Evolutionary conservation across 2,888 invertebrate genomes (phyloP).

Genomic region (Axea sp.): DNA sequence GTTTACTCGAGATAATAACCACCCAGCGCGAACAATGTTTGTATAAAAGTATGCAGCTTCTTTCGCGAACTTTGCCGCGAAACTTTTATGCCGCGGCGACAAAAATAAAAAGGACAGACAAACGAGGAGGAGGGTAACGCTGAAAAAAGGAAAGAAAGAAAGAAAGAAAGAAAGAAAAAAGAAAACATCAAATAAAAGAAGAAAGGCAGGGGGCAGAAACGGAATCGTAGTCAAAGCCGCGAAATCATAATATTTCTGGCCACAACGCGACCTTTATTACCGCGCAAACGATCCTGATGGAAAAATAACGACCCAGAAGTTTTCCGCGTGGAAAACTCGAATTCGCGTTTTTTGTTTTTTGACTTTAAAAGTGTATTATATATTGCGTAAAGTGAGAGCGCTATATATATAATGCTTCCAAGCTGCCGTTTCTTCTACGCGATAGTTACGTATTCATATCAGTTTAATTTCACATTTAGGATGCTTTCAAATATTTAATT

Average conservation of each 20-base stretch:
- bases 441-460: conserved; percentile 20
- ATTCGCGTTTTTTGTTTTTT: conserved; percentile 5
- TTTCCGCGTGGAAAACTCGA: conserved; percentile 17
- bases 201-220: conserved; percentile 16
- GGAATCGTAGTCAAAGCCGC: conserved; percentile 36
- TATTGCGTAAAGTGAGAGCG: conserved; percentile 19
- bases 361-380: conserved; percentile 37
- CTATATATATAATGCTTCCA: too few species aligned
- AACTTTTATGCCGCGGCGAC: conserved; percentile 37
- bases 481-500: neutral
- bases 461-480: conserved; percentile 10
- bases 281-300: conserved; percentile 44
- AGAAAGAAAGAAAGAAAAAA: conserved; percentile 1
- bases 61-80: conserved; percentile 34
- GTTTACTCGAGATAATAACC: conserved; percentile 59
- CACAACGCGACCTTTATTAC: conserved; percentile 41
- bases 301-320: conserved; percentile 41
- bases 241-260: conserved; percentile 42
- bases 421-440: neutral
- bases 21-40: conserved; percentile 49
- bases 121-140: conserved; percentile 20
- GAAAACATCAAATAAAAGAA: conserved; percentile 31
- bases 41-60: conserved; percentile 43
- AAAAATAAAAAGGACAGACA: conserved; percentile 41
- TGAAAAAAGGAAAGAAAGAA: too few species aligned